These are phyloP conservation scores for Lophius piscatorius DNA, from an alignment of 2,113 vertebrate genomes.

Conservation along the genomic window DNA sequence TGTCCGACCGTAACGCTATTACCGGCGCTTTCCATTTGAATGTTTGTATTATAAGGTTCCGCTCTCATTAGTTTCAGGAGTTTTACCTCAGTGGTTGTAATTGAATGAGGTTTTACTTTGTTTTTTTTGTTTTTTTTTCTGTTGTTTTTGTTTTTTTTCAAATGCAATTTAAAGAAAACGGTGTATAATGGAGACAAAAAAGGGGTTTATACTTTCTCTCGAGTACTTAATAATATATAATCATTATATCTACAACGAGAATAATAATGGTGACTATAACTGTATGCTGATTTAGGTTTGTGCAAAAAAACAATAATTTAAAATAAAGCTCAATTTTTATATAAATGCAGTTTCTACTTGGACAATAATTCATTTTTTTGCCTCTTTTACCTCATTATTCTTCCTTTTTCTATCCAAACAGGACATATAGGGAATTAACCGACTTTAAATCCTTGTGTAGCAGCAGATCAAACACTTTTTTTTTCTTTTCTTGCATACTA, in stretches of 20 bases:
- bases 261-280: slow-evolving; percentile 75
- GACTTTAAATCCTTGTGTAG: neutral
- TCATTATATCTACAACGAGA: slow-evolving; percentile 73
- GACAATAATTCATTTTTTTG: no score
- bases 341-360: slow-evolving; percentile 45
- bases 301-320: slow-evolving; percentile 79
- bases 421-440: no score
- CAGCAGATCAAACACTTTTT: neutral
- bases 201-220: slow-evolving; percentile 68
- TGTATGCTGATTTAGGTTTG: slow-evolving; percentile 82
- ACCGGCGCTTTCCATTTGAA: slow-evolving; percentile 60
- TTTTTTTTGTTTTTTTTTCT: slow-evolving; percentile 41
- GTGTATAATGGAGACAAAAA: slow-evolving; percentile 69
- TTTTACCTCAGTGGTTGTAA: slow-evolving; percentile 82
- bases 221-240: slow-evolving; percentile 79
- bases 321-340: slow-evolving; percentile 74
- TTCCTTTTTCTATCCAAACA: no score
- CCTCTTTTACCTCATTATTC: no score
- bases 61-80: slow-evolving; percentile 69
- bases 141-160: slow-evolving; percentile 48
- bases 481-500: no score
- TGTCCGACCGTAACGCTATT: slow-evolving; percentile 77
- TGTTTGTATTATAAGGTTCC: slow-evolving; percentile 64
- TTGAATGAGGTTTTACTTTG: slow-evolving; percentile 72
- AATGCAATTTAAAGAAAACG: slow-evolving; percentile 64